Base-by-base conservation (phyloP, 1,140 invertebrate species). In the Harpegnathos saltator region DNA sequence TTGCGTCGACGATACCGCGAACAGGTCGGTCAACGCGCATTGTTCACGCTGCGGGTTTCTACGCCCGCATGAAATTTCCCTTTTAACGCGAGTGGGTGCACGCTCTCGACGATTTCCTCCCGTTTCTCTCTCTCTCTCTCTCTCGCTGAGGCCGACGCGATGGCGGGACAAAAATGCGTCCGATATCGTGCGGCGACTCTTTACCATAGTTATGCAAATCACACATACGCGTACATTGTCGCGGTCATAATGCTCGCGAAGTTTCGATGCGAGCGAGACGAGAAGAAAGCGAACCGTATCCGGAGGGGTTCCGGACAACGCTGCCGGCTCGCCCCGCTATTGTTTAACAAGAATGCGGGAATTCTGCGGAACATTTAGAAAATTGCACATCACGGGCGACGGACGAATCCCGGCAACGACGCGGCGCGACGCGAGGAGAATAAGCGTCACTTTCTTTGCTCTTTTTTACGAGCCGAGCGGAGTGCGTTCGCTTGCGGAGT, bases 51-150 rank as follows among this genome's bases (percentile, higher is more conserved):
- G 19, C 22, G 58, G 44, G 26, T 52, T 63, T 58, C 19, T 22
- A 44, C 19, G n/a, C 69, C 59, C 69, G 78, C 71, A 74, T 82
- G 56, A 74, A 82, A 74, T 82, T 69, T 82, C 69, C 22, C 26
- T 62, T 82, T 82, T 82, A 74, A 82, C 71, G 61, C 19, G 44
- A 7, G 33, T n/a, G n/a, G n/a, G n/a, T 44, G 62, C 63, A 54
- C 15, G 59, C 14, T 44, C 14, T 56, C 65, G 65, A 14, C 44
- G 22, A 59, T 82, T 61, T 82, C 11, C 44, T 38, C 24, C 26
- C n/a, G n/a, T n/a, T n/a, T n/a, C n/a, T n/a, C n/a, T n/a, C n/a
- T n/a, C n/a, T n/a, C n/a, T n/a, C n/a, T n/a, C n/a, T n/a, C n/a
- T n/a, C 50, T 82, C 69, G 48, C 26, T 38, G n/a, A 59, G 62